phyloP scores from a whole-genome alignment of 2,797 vertebrate genomes.

The Periophthalmus magnuspinnatus region DNA sequence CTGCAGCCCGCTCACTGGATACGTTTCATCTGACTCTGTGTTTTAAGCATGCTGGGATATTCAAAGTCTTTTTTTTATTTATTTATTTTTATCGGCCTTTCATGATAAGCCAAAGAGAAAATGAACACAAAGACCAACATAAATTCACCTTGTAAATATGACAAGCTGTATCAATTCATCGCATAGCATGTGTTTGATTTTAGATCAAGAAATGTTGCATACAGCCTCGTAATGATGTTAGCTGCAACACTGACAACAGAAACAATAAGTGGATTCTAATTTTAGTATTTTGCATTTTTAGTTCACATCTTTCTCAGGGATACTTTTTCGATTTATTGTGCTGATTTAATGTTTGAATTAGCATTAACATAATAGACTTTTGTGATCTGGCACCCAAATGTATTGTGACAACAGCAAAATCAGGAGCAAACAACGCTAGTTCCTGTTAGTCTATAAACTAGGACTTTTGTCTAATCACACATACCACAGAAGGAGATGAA shows the following conservation, averaged over 20 bases:
- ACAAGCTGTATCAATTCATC: neutral
- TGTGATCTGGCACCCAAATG: constrained; percentile 54
- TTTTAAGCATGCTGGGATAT: constrained; percentile 37
- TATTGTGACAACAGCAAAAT: constrained; percentile 55
- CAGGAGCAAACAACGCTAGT: constrained; percentile 57
- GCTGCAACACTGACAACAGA: no score
- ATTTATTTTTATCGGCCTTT: constrained; percentile 18
- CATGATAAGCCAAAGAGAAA: neutral
- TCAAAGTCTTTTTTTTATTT: constrained; percentile 11
- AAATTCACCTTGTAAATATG: neutral
- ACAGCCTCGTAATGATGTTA: neutral
- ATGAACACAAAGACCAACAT: neutral
- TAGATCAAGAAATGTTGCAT: neutral
- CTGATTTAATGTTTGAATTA: constrained; percentile 6
- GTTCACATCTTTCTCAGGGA: no score
- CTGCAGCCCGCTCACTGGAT: constrained; percentile 50
- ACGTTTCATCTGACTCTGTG: constrained; percentile 33
- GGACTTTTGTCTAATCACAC: constrained; percentile 64
- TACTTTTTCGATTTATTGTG: neutral
- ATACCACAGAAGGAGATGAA: constrained; percentile 64
- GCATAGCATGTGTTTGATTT: no score
- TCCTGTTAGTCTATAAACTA: constrained; percentile 76
- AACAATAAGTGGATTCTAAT: no score
- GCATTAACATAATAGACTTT: constrained; percentile 53
- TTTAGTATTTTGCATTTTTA: no score